phyloP scores from a whole-genome alignment of 1,140 invertebrate genomes.

The Heliconius hermathena region DNA sequence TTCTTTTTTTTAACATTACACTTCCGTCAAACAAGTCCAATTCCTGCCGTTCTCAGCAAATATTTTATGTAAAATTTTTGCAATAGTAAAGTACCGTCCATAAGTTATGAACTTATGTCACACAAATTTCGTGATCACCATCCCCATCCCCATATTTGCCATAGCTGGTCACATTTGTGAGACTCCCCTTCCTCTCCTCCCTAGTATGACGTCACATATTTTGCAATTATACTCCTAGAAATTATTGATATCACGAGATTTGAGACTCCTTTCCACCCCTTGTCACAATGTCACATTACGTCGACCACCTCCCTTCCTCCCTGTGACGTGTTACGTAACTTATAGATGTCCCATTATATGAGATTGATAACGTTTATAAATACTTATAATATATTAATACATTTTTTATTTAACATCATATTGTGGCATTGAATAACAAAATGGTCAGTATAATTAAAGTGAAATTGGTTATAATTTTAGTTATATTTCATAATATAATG shows the following conservation, averaged over 20 bases:
- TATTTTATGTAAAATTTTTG: not conserved
- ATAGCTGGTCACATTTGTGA: too few species aligned
- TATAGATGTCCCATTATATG: not conserved
- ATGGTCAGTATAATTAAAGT: slow-evolving; percentile 6
- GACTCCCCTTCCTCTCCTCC: too few species aligned
- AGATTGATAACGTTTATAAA: not conserved
- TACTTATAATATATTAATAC: not conserved
- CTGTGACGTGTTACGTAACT: too few species aligned
- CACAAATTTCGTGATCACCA: too few species aligned
- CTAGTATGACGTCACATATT: too few species aligned
- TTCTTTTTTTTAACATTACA: not conserved
- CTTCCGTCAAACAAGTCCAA: not conserved
- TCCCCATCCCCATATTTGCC: too few species aligned
- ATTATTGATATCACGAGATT: too few species aligned
- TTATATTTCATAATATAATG: slow-evolving; percentile 39
- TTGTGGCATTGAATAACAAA: not conserved
- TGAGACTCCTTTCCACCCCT: too few species aligned
- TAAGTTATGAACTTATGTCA: too few species aligned
- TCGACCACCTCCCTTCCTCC: too few species aligned
- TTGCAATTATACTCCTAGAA: too few species aligned
- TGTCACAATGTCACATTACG: too few species aligned
- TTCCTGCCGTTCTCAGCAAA: not conserved
- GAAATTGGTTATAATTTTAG: not conserved
- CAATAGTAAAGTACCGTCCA: not conserved
- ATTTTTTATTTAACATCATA: not conserved